Percentiles rank a stretch among this genome's conserved stretches.
These are phyloP conservation scores for Cephalopachus bancanus DNA, from an alignment of 2,797 vertebrate genomes.

Conservation along the genomic window DNA sequence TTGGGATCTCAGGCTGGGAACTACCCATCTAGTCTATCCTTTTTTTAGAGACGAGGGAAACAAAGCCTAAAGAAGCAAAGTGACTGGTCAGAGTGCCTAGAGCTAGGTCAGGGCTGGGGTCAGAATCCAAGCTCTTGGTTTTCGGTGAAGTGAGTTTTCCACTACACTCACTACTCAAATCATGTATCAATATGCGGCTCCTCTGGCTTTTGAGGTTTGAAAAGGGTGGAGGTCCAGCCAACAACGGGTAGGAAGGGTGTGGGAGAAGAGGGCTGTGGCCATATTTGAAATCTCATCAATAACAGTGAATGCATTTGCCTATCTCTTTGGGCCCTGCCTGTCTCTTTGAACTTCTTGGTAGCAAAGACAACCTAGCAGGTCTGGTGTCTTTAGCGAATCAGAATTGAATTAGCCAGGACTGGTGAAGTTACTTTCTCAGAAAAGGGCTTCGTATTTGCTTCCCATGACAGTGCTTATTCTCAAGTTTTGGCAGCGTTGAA, in stretches of 20 bases:
- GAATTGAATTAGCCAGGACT: slow-evolving; percentile 46
- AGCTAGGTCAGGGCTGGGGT: neutral
- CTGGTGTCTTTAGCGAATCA: slow-evolving; percentile 38
- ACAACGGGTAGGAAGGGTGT: neutral
- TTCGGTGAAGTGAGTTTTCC: neutral
- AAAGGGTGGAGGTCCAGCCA: neutral
- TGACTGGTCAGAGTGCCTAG: neutral
- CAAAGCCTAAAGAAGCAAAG: neutral
- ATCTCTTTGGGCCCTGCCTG: neutral
- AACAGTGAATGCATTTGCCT: slow-evolving; percentile 11
- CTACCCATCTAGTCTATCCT: neutral
- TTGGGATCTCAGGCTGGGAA: neutral
- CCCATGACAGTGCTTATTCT: slow-evolving; percentile 71
- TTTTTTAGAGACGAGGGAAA: slow-evolving; percentile 58
- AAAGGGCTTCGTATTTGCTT: slow-evolving; percentile 67
- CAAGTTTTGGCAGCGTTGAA: slow-evolving; percentile 73
- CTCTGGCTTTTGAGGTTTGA: slow-evolving; percentile 37
- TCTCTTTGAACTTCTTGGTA: slow-evolving; percentile 55
- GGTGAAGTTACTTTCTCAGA: slow-evolving; percentile 66
- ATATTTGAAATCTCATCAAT: slow-evolving; percentile 3
- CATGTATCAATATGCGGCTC: neutral
- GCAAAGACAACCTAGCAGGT: neutral
- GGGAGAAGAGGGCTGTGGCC: neutral
- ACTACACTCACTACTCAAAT: neutral
- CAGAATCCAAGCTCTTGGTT: neutral